Evolutionary conservation across 2,113 vertebrate genomes (phyloP), one percentile per base, ranked within the genome.

Genomic region (Mastomys coucha): DNA sequence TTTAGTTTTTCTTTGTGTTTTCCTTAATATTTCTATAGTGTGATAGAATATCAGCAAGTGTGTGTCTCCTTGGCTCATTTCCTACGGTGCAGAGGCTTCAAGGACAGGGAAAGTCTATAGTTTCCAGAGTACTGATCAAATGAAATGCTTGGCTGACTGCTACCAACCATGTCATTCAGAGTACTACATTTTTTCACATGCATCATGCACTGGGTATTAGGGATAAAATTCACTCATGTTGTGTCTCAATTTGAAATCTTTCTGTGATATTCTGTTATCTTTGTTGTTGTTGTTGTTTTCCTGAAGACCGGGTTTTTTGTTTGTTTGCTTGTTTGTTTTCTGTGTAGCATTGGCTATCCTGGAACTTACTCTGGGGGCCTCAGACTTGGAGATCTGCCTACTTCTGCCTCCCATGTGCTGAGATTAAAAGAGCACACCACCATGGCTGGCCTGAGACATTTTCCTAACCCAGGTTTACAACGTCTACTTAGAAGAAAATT

Each of bases 121-220:
- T 69, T 73, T 86, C 85, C 82, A 84, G 73, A 86, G 58, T 93
- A 95, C 80, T 39, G 65, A 91, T 91, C n/a, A 93, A 89, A 89
- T 95, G 67, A 58, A 80, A 96, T 78, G 39, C 69, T 92, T 97
- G 93, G 60, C 93, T 67, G 60, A 80, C 84, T 88, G 91, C 81
- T 92, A 95, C 88, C 53, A 63, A 97, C n/a, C 36, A 88, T 84
- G 39, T 92, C 95, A 92, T 87, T 82, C 88, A 95, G 69, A 89
- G 67, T 16, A 58, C 67, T 90, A 88, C 84, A 89, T 96, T 95
- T 80, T 80, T 95, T 49, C 94, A 93, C 88, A 90, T 31, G 36
- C 2, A 82, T 49, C 11, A 16, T 72, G 24, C 26, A 45, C 28
- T 94, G 73, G 42, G 10, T 88, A 17, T 93, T 20, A 63, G 78